Evolutionary conservation across 2,797 vertebrate genomes (phyloP).

Genomic region (Myotis findleyi): DNA sequence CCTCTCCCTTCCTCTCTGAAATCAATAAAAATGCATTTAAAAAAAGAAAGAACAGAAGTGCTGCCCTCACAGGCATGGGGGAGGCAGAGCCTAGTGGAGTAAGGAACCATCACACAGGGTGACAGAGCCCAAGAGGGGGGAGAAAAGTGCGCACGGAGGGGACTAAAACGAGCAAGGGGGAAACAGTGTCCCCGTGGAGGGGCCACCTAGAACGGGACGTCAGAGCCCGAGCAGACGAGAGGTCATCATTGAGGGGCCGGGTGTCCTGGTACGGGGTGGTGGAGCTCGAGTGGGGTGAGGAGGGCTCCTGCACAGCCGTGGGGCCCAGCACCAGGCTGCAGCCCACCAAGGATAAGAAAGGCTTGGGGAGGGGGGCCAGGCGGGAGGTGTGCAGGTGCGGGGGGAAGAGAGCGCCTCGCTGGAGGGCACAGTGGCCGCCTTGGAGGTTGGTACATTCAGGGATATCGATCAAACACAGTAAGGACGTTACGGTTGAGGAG

Average conservation of each 20-base stretch:
- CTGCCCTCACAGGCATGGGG: background rate
- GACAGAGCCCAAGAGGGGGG: background rate
- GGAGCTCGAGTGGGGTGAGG: background rate
- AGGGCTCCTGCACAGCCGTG: background rate
- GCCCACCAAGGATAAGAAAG: background rate
- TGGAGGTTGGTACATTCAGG: background rate
- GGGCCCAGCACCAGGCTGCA: no score
- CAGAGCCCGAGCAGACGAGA: background rate
- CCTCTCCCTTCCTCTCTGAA: no score
- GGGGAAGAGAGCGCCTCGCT: fast-evolving
- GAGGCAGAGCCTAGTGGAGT: background rate
- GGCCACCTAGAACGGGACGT: background rate
- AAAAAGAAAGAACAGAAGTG: no score
- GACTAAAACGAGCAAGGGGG: background rate
- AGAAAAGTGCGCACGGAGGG: background rate
- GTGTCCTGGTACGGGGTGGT: background rate
- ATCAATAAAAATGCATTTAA: no score
- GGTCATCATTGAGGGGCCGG: fast-evolving
- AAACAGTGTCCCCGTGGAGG: background rate
- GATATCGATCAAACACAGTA: background rate
- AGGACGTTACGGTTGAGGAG: background rate
- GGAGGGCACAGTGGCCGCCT: background rate
- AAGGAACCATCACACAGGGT: background rate
- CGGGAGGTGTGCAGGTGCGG: background rate
- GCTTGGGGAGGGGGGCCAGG: background rate